Evolutionary conservation across 2,888 invertebrate genomes (phyloP).

Genomic region (Cephus pulcher): DNA sequence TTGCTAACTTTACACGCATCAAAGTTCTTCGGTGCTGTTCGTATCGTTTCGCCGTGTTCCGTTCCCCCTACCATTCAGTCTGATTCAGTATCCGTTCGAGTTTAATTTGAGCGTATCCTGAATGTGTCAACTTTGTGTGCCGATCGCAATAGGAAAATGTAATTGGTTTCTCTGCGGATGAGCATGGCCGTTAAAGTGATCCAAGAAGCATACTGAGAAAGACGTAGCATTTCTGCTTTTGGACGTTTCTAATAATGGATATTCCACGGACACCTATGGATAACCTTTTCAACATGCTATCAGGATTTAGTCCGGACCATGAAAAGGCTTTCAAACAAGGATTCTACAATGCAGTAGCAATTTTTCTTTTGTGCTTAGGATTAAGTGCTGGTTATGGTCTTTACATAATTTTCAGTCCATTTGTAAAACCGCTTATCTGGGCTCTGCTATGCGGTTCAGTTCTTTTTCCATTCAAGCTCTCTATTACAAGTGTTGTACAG

Average conservation of each 20-base stretch:
- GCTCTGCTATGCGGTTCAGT: slow-evolving; percentile 96
- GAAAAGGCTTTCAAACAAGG: slow-evolving; percentile 93
- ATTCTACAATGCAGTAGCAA: slow-evolving; percentile 89
- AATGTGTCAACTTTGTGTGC: slow-evolving; percentile 37
- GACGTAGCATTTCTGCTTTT: no score
- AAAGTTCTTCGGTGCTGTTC: no score
- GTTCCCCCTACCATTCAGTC: no score
- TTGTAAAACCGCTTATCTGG: slow-evolving; percentile 95
- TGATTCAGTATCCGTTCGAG: no score
- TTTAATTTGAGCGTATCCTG: no score
- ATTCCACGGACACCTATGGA: slow-evolving; percentile 72
- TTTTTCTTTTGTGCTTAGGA: slow-evolving; percentile 78
- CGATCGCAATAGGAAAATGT: slow-evolving; percentile 15
- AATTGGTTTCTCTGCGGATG: neutral
- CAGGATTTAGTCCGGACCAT: slow-evolving; percentile 79
- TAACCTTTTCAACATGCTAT: slow-evolving; percentile 77
- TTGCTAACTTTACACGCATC: no score
- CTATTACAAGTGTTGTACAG: slow-evolving; percentile 79
- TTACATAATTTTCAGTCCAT: slow-evolving; percentile 89
- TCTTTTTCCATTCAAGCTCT: slow-evolving; percentile 93
- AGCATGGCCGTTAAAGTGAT: neutral
- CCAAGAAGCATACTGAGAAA: neutral
- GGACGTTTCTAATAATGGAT: slow-evolving; percentile 56
- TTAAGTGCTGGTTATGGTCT: slow-evolving; percentile 81
- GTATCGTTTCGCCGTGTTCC: no score